Evolutionary conservation across 2,888 invertebrate genomes (phyloP).

Genomic region (Sepioteuthis lessoniana): DNA sequence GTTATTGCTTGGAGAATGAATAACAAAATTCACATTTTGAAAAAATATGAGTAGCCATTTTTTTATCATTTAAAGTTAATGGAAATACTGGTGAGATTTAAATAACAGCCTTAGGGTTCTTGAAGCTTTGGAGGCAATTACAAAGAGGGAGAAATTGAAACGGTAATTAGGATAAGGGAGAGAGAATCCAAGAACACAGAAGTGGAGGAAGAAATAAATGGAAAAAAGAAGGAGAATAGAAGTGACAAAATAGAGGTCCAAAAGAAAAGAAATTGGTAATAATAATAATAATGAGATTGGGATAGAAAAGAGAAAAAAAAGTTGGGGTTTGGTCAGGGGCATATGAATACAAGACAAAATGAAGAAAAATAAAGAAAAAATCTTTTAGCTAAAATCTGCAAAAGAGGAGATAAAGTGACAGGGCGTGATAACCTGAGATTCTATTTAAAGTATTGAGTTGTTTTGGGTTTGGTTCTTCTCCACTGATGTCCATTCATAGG

Average conservation of each 20-base stretch:
- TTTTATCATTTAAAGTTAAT: background rate
- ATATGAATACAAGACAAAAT: background rate
- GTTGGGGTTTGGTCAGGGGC: background rate
- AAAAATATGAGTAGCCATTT: background rate
- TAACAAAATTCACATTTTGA: slow-evolving; percentile 6
- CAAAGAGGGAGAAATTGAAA: background rate
- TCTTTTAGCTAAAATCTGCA: background rate
- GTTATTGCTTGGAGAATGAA: background rate
- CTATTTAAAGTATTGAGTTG: background rate
- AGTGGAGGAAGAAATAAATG: too few relatives aligned
- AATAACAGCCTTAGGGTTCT: slow-evolving; percentile 21
- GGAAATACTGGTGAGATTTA: background rate
- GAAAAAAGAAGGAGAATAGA: too few relatives aligned
- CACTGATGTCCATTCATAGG: too few relatives aligned
- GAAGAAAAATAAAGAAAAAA: background rate
- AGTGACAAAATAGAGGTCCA: too few relatives aligned
- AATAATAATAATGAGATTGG: too few relatives aligned
- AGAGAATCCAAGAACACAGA: too few relatives aligned
- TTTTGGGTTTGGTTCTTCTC: background rate
- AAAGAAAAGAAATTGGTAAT: too few relatives aligned
- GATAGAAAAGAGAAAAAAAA: background rate
- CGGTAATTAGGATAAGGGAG: background rate
- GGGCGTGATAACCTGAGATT: background rate
- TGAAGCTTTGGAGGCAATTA: background rate
- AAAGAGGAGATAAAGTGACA: too few relatives aligned